phyloP scores from a whole-genome alignment of 2,797 vertebrate species.

The Taeniopygia guttata region DNA sequence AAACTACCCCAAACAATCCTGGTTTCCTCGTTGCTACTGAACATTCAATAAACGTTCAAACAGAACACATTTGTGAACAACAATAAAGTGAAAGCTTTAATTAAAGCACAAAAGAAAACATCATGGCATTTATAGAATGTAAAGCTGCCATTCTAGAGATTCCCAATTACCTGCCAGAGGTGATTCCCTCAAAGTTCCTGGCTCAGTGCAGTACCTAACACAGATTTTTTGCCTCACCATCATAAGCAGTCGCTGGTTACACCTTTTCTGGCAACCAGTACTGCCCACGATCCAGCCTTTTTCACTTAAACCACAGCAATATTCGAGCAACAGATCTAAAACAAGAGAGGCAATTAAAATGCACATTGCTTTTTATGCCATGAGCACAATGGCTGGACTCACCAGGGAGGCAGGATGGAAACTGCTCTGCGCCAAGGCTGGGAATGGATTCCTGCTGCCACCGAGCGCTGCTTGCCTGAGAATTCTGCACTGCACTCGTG shows the following conservation, averaged over 20 bases:
- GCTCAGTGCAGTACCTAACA: not conserved
- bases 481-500: not conserved
- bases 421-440: not conserved
- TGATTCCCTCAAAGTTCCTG: not conserved
- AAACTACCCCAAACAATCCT: not conserved
- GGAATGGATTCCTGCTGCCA: constrained; percentile 14
- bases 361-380: not conserved
- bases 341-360: not conserved
- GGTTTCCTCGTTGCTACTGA: not conserved
- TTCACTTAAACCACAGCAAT: not conserved
- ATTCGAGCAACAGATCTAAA: not conserved
- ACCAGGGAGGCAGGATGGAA: constrained; percentile 21
- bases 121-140: not conserved
- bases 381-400: constrained; percentile 16
- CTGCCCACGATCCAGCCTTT: not conserved
- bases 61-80: not conserved
- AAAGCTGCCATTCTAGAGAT: not conserved
- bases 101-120: not conserved
- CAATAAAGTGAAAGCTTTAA: not conserved
- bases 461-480: not conserved
- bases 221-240: not conserved
- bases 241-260: not conserved
- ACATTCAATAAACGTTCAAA: not conserved
- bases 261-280: not conserved
- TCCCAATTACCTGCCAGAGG: not conserved